Evolutionary conservation across 2,888 invertebrate genomes (phyloP).

Genomic region (Leptura quadrifasciata): DNA sequence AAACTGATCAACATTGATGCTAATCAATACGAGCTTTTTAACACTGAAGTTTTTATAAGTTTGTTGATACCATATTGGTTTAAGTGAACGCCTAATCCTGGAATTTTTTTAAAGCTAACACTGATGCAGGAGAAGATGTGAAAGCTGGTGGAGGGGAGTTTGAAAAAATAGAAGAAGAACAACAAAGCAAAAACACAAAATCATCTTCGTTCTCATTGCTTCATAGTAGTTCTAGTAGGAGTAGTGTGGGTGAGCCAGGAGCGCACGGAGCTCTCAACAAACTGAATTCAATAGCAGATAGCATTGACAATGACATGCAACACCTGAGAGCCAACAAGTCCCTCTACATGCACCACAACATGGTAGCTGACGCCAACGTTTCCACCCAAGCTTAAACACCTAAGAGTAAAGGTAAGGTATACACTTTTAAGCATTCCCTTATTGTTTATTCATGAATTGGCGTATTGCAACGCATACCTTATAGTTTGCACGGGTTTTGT

Average conservation of each 20-base stretch:
- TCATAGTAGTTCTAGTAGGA: conserved; percentile 70
- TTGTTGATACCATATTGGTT: background rate
- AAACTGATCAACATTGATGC: conserved; percentile 35
- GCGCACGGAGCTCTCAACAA: conserved; percentile 73
- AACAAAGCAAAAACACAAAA: conserved; percentile 79
- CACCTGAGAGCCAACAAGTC: conserved; percentile 65
- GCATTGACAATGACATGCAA: conserved; percentile 75
- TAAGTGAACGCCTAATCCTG: background rate
- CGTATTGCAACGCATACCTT: background rate
- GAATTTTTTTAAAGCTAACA: conserved; percentile 79
- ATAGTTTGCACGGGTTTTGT: too few species aligned
- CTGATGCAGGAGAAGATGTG: conserved; percentile 95
- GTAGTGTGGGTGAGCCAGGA: conserved; percentile 69
- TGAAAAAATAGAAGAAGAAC: conserved; percentile 91
- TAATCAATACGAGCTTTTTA: conserved; percentile 51
- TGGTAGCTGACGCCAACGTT: conserved; percentile 68
- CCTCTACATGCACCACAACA: conserved; percentile 71
- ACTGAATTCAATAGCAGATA: conserved; percentile 78
- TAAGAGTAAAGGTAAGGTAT: conserved; percentile 73
- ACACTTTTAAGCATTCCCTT: background rate
- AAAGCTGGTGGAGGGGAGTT: conserved; percentile 89
- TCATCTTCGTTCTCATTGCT: conserved; percentile 63
- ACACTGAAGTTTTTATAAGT: conserved; percentile 39
- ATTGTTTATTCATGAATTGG: background rate
- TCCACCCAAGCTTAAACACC: conserved; percentile 70